Evolutionary conservation across 1,140 invertebrate genomes (phyloP).

Genomic region (Achatina immaculata): DNA sequence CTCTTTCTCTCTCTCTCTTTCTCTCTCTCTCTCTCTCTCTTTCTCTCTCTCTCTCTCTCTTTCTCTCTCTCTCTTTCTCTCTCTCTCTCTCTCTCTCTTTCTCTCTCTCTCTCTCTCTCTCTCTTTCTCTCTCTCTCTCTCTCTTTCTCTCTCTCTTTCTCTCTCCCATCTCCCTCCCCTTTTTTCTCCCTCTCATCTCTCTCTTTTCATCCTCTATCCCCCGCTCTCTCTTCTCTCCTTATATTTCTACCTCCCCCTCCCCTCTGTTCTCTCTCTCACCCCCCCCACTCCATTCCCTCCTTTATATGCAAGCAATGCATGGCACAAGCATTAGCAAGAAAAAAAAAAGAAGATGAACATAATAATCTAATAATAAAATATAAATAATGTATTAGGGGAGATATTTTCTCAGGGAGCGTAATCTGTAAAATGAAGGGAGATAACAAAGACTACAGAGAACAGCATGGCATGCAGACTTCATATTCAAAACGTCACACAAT

Average conservation of each 20-base stretch:
- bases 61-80: neutral
- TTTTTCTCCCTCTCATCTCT: neutral
- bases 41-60: neutral
- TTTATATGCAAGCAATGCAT: neutral
- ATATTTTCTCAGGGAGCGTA: neutral
- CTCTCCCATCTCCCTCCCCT: neutral
- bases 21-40: neutral
- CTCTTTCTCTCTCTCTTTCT: neutral
- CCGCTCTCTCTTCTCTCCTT: too few species aligned
- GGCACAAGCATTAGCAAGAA: too few species aligned
- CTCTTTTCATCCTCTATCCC: too few species aligned
- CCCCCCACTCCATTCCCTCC: neutral
- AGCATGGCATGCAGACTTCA: too few species aligned
- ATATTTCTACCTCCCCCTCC: too few species aligned
- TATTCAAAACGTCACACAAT: too few species aligned
- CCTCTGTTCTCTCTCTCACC: neutral
- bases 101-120: neutral
- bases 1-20: neutral
- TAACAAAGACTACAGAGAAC: neutral
- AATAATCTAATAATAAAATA: too few species aligned
- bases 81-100: neutral
- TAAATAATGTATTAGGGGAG: too few species aligned
- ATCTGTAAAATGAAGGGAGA: neutral
- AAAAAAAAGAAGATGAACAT: too few species aligned
- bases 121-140: neutral